Percentiles rank a stretch among this genome's conserved stretches.
Conservation (phyloP, 2,888 invertebrate genomes). For the Eupithecia vulgata region DNA sequence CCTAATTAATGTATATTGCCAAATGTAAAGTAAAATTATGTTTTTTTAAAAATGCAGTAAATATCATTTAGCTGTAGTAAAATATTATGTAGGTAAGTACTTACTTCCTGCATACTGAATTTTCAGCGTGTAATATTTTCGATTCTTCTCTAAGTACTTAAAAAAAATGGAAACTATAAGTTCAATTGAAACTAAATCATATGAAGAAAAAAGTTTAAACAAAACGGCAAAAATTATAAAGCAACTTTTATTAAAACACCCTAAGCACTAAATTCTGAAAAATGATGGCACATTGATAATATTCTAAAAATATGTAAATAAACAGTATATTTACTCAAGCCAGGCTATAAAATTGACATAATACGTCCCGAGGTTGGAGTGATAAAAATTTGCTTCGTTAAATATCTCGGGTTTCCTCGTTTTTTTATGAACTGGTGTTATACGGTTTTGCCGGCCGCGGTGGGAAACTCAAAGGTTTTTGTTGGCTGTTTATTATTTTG, state of each 20-base stretch:
- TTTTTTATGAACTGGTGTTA: conserved; percentile 14
- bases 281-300: conserved; percentile 3
- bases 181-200: no score
- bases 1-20: not conserved
- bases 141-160: no score
- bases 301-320: conserved; percentile 12
- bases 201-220: no score
- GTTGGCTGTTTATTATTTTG: not conserved
- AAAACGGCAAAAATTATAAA: no score
- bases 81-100: no score
- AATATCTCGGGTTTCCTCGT: conserved; percentile 48
- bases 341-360: conserved; percentile 58
- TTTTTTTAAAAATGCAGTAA: no score
- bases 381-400: conserved; percentile 58
- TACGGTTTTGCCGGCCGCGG: conserved; percentile 10
- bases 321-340: conserved; percentile 11
- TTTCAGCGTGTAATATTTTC: no score
- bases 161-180: no score
- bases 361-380: conserved; percentile 53
- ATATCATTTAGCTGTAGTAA: no score
- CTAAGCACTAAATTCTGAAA: no score
- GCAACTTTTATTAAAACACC: no score
- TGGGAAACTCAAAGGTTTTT: not conserved
- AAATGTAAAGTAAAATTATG: not conserved
- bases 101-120: no score